phyloP scores from a whole-genome alignment of 2,888 invertebrate genomes.

The Torymus texanus region DNA sequence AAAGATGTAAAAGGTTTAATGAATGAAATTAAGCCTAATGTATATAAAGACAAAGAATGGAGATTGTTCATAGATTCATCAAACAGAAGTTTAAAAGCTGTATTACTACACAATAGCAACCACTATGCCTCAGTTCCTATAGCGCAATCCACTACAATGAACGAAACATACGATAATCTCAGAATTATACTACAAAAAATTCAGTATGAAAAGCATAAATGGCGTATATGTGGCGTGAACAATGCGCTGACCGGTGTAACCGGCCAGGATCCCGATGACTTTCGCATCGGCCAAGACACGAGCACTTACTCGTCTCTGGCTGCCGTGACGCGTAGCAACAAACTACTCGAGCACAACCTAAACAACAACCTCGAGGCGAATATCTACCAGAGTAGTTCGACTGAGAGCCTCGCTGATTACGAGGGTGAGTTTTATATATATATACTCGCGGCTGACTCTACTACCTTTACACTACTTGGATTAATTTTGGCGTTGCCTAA shows the following conservation, averaged over 20 bases:
- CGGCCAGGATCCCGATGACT: conserved; percentile 63
- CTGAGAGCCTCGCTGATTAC: conserved; percentile 78
- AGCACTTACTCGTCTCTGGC: conserved; percentile 69
- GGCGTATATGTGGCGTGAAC: too few species aligned
- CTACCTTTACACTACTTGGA: too few species aligned
- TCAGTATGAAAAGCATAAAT: conserved; percentile 56
- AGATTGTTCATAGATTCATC: too few species aligned
- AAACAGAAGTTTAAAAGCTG: too few species aligned
- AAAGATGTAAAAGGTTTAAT: too few species aligned
- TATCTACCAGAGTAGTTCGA: conserved; percentile 73
- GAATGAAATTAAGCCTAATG: too few species aligned
- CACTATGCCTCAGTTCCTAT: conserved; percentile 63
- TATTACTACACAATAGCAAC: conserved; percentile 61
- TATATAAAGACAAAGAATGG: too few species aligned
- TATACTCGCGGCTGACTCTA: too few species aligned
- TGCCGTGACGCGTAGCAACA: conserved; percentile 66
- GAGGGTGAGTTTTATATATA: conserved; percentile 72
- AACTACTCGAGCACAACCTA: conserved; percentile 60
- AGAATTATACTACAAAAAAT: conserved; percentile 39
- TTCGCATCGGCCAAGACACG: conserved; percentile 68
- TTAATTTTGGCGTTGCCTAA: too few species aligned
- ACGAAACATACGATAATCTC: conserved; percentile 58
- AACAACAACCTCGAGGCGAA: conserved; percentile 68
- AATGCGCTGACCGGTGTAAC: conserved; percentile 48
- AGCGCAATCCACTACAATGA: conserved; percentile 54